These are phyloP conservation scores for Carpatolechia fugitivella DNA, from an alignment of 2,888 invertebrate genomes.

Conservation along the genomic window DNA sequence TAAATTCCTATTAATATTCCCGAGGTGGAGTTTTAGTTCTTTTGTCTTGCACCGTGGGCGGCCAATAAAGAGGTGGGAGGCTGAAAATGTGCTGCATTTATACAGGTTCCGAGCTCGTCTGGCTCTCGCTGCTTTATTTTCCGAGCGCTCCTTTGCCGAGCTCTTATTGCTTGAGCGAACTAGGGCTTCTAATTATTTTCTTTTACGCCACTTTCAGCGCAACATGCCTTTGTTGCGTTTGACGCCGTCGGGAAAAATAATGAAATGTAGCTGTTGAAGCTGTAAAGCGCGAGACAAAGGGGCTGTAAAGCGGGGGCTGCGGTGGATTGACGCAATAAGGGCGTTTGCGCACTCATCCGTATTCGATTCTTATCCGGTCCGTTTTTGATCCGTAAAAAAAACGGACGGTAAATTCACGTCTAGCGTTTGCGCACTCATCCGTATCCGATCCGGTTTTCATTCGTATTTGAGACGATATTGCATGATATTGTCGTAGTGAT, in stretches of 20 bases:
- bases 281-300: slow-evolving; percentile 8
- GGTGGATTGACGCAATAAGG: slow-evolving; percentile 39
- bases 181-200: slow-evolving; percentile 77
- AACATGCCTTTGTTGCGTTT: slow-evolving; percentile 44
- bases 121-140: slow-evolving; percentile 20
- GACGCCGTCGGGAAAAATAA: slow-evolving; percentile 22
- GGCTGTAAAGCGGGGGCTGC: slow-evolving; percentile 1
- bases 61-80: slow-evolving; percentile 71
- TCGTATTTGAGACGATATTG: no score
- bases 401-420: no score
- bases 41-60: slow-evolving; percentile 61
- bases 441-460: no score
- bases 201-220: slow-evolving; percentile 68
- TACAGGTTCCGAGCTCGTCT: slow-evolving; percentile 47
- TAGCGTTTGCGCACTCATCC: no score
- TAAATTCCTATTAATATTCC: slow-evolving; percentile 70
- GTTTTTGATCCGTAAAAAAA: no score
- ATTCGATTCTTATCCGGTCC: no score
- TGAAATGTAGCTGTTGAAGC: slow-evolving; percentile 4
- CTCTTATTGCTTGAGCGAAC: slow-evolving; percentile 71
- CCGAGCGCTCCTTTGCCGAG: slow-evolving; percentile 56
- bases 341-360: no score
- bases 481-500: no score
- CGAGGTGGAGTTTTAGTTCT: slow-evolving; percentile 58
- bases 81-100: slow-evolving; percentile 72